Percentiles rank a stretch among this genome's conserved stretches.
These are phyloP conservation scores for Eurois occulta DNA, from an alignment of 2,888 invertebrate species.

Conservation along the genomic window DNA sequence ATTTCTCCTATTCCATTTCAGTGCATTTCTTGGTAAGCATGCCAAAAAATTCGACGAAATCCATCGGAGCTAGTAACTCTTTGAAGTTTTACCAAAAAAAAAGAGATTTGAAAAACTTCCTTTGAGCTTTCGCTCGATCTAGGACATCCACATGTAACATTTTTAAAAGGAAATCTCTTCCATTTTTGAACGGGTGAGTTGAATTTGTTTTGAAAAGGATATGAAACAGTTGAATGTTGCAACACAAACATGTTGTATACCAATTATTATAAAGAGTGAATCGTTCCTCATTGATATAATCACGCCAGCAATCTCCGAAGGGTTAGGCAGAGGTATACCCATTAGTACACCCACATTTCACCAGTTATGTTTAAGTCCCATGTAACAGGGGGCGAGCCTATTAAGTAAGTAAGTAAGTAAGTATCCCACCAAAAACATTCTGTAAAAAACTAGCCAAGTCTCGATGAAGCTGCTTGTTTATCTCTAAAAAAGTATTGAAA, in stretches of 20 bases:
- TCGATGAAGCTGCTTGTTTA: no score
- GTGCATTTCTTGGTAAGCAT: background rate
- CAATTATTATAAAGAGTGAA: background rate
- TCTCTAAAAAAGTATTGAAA: no score
- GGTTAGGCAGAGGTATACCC: no score
- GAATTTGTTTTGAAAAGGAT: background rate
- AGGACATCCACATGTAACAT: conserved; percentile 18
- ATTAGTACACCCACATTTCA: no score
- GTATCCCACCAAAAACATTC: no score
- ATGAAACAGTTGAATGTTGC: background rate
- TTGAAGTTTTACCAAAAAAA: conserved; percentile 43
- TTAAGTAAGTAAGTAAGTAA: no score
- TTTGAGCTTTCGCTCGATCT: conserved; percentile 27
- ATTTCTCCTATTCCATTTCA: conserved; percentile 1
- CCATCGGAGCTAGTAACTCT: conserved; percentile 33
- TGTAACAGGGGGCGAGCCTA: no score
- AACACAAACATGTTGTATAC: background rate
- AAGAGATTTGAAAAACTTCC: conserved; percentile 24
- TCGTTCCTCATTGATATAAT: no score
- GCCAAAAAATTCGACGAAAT: conserved; percentile 32
- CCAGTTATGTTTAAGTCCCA: no score
- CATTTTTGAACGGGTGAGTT: background rate
- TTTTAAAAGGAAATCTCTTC: conserved; percentile 15
- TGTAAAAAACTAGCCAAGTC: no score
- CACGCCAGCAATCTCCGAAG: no score